Evolutionary conservation across 2,113 vertebrate species (phyloP), one percentile per base, ranked within the genome.

Genomic region (Megalops atlanticus): DNA sequence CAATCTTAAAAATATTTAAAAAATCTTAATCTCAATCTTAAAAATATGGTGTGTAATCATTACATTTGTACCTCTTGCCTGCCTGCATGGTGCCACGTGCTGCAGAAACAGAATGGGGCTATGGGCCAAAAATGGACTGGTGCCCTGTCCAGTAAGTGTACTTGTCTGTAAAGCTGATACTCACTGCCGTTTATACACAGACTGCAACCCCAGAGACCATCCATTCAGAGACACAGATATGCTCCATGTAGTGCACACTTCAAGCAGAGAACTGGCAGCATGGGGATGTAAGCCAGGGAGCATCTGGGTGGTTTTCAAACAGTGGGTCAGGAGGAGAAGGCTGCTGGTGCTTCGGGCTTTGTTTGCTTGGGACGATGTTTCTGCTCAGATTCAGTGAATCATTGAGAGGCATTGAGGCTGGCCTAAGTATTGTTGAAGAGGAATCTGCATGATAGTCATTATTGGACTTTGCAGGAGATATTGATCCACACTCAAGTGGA

Each of bases 381-480:
- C 43, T 49, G 31, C 8, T 38, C 38, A 54, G 31, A 24, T 0
- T 0, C 31, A 24, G 7, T 70, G 36, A 74, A 52, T 73, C 45
- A 40, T 40, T 70, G 49, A 47, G n/a, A 33, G 3, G 39, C 74
- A 76, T 45, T 36, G 40, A 33, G n/a, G 21, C 69, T 64, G 2
- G 33, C 41, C 16, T 75, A 35, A 35, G 40, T 31, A 69, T 68
- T 41, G 15, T 33, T 38, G 33, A 77, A 52, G 74, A 77, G 33
- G 27, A 81, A 81, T 81, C 18, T 81, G 40, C 68, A 52, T 39
- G 80, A 77, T 31, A 27, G 74, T n/a, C 52, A 35, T 69, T 81
- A 70, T 70, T 76, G 40, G 74, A 47, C 58, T 69, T 74, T 43
- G 38, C 38, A n/a, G 40, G 31, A 31, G n/a, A 77, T 54, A 52